Evolutionary conservation across 2,113 vertebrate species (phyloP), one percentile per base, ranked within the genome.

Genomic region (Chrysochloris asiatica): DNA sequence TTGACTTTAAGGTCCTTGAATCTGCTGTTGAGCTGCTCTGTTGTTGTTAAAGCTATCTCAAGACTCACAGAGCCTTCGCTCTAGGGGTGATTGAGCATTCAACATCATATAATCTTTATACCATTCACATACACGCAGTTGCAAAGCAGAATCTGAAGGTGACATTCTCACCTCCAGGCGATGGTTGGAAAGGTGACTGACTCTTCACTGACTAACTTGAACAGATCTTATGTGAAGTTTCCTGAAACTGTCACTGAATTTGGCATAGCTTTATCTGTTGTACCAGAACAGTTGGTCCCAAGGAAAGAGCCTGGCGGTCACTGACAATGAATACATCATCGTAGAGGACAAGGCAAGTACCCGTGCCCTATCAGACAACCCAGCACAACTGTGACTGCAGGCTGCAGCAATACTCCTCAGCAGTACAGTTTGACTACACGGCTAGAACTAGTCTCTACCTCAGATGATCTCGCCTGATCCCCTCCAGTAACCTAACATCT

Each of bases 181-280:
- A 75, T 33, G 30, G n/a, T 5, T 22, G 16, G 36, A 78, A 92
- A 85, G 82, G 63, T 88, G 95, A 90, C 75, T 54, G 65, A 77
- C 22, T 89, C 38, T 83, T 67, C 41, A 47, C 0, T 83, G 83
- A 45, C 80, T 43, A n/a, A 61, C 36, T 30, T 67, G 80, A 82
- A 71, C 67, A 71, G 24, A 41, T 12, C 17, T 78, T 82, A 47
- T 45, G 33, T 19, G 47, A 65, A 48, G 33, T 73, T 45, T 85
- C 61, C 79, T 69, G 52, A 86, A 56, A 54, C 7, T 24, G 43
- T 59, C 67, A 65, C 50, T 71, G 69, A 16, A 67, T 21, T 84
- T 2, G 10, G 8, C 45, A 83, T 8, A 5, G 67, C 33, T 73
- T 52, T 36, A n/a, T 45, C 61, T 52, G 8, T 48, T 30, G 30